Evolutionary conservation across 2,113 vertebrate genomes (phyloP).

Genomic region (Cochlearius cochlearius): DNA sequence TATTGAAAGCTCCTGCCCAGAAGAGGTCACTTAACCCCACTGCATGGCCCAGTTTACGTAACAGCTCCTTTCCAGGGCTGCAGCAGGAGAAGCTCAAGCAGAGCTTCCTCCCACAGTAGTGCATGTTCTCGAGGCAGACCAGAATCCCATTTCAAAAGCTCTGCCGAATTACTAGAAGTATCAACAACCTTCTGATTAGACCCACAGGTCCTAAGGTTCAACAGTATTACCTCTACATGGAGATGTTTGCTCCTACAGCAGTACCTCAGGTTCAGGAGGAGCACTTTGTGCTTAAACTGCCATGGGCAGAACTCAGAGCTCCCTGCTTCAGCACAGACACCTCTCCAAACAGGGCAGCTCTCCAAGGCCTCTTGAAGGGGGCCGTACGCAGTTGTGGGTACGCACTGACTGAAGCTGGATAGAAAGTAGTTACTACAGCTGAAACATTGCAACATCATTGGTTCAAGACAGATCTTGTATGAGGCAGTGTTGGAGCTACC

Average conservation of each 20-base stretch:
- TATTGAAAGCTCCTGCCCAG: neutral
- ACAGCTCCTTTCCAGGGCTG: neutral
- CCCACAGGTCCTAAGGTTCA: neutral
- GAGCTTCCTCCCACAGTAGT: neutral
- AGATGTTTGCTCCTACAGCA: neutral
- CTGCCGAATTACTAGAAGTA: neutral
- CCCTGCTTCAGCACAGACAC: neutral
- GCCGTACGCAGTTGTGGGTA: neutral
- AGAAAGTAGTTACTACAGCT: neutral
- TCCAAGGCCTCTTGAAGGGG: neutral
- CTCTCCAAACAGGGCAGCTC: neutral
- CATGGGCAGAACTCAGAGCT: neutral
- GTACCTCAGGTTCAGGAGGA: neutral
- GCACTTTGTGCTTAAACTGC: neutral
- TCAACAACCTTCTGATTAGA: neutral
- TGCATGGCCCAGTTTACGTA: neutral
- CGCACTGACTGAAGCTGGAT: neutral
- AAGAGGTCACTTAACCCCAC: neutral
- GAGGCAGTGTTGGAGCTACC: neutral
- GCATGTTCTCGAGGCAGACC: too few species aligned
- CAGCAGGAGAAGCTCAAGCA: neutral
- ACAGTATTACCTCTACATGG: fast-evolving
- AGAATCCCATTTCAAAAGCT: neutral
- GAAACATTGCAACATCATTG: neutral
- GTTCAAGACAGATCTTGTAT: neutral